These are phyloP conservation scores for Hippocampus barbouri DNA, from an alignment of 2,113 vertebrate species.

Conservation along the genomic window DNA sequence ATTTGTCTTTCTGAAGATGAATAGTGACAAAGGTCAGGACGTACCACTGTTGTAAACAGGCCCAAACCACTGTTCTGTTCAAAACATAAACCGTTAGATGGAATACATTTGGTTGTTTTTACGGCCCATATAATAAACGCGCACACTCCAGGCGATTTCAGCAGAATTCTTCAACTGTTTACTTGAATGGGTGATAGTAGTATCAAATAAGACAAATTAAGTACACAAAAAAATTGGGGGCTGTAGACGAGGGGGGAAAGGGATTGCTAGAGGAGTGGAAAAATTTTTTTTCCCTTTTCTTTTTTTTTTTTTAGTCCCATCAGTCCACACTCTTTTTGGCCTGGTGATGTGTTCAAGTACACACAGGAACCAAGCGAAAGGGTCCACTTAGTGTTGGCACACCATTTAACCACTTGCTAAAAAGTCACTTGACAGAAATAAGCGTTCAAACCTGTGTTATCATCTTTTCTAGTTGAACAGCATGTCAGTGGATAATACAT, in stretches of 20 bases:
- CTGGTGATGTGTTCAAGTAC: slow-evolving; percentile 29
- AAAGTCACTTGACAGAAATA: slow-evolving; percentile 29
- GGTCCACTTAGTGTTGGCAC: slow-evolving; percentile 15
- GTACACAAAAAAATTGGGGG: not conserved
- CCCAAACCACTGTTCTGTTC: not conserved
- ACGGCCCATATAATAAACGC: not conserved
- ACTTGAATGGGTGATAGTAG: not conserved
- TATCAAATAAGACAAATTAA: not conserved
- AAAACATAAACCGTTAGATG: not conserved
- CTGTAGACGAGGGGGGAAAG: no score
- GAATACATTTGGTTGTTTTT: not conserved
- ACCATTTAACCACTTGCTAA: slow-evolving; percentile 47
- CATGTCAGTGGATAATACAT: slow-evolving; percentile 19
- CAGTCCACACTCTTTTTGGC: slow-evolving; percentile 8
- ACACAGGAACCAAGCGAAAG: slow-evolving; percentile 15
- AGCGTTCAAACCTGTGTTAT: slow-evolving; percentile 16
- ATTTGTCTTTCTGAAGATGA: not conserved
- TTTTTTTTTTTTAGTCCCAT: not conserved
- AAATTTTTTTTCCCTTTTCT: not conserved
- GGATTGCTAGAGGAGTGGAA: not conserved
- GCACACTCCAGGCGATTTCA: slow-evolving; percentile 4
- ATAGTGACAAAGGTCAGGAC: not conserved
- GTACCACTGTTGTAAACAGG: not conserved
- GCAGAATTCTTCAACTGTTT: not conserved
- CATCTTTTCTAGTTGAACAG: slow-evolving; percentile 31